Evolutionary conservation across 1,140 invertebrate species (phyloP), one percentile per base, ranked within the genome.

Genomic region (Cydia amplana): DNA sequence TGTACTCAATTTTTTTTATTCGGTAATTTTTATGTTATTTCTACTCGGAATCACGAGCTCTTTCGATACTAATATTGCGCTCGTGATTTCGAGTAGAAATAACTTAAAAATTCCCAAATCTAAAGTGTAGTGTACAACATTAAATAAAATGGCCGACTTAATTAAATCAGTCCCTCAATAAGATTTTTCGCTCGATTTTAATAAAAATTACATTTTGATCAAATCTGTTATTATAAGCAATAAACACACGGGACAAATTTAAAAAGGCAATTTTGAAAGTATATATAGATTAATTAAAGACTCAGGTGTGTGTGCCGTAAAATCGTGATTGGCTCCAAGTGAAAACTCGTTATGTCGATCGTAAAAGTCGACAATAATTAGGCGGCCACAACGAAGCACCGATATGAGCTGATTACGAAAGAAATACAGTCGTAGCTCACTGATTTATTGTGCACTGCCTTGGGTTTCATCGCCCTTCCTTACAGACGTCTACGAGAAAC

Each of bases 361-460:
- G 89, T 92, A 91, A 91, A 90, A 91, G 89, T 92, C 90, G 86
- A 89, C 89, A 92, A 91, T 92, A 91, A 92, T 92, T 92, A 92
- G 89, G 86, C 86, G 86, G 85, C 78, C 86, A 86, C 87, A 87
- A 90, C 87, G 87, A 80, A 88, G 85, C 86, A 84, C 83, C 89
- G 90, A 91, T 91, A 91, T 91, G 88, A 91, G 90, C 89, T 91
- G 90, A 91, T 91, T 91, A 91, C 88, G 88, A 89, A 91, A 91
- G 88, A 91, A 91, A 91, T 91, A 91, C 90, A 89, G 85, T 90
- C 89, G 87, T 89, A 87, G 81, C 75, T 77, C 79, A 85, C 87
- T 92, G 90, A 92, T 92, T 92, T 92, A 92, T 89, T 84, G 84
- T 80, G 78, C 75, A 78, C 82, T 80, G 86, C 82, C 82, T 81